Base-by-base conservation (phyloP, 2,113 vertebrate genomes). In the Cololabis saira region DNA sequence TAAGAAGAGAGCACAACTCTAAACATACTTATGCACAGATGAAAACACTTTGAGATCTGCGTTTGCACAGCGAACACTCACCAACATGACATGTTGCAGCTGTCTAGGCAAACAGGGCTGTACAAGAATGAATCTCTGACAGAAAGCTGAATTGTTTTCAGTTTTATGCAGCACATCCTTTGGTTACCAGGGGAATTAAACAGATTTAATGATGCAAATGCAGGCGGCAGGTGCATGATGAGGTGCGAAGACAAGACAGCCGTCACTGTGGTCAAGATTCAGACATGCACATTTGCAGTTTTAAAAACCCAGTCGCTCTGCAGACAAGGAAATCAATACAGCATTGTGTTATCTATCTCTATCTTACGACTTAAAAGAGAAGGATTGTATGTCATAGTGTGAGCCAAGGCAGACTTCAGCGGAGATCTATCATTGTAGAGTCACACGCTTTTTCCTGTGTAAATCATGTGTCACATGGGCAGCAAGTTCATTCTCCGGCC, bases 381-480 rank as follows among this genome's bases (percentile, higher is more conserved):
- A 89, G 87, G 92, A 93, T 93, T 92, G 87, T 81, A 84, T 92
- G 92, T 93, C 93, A 93, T 69, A 88, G 87, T 85, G 87, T 86
- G 85, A 92, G 85, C 87, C 86, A 85, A 89, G 89, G 89, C 87
- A 84, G 88, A 86, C 88, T 79, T 64, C 63, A 82, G 71, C 85
- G 66, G 41, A 88, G 78, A 93, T 93, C 90, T 87, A 91, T 93
- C 92, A 93, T 88, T 75, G 90, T 87, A 87, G 86, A 89, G 90
- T 91, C 89, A 84, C 82, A 70, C 87, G 87, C 88, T 91, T 91
- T 88, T 92, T 90, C 89, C 90, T 86, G 86, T 90, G 91, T 93
- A 93, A 94, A 93, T 93, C 92, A 94, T 86, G 76, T 84, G 88
- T 94, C 92, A 94, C 92, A 90, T 91, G 90, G 87, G 78, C 90